phyloP scores from a whole-genome alignment of 2,888 invertebrate species.

The Chouioia cunea region DNA sequence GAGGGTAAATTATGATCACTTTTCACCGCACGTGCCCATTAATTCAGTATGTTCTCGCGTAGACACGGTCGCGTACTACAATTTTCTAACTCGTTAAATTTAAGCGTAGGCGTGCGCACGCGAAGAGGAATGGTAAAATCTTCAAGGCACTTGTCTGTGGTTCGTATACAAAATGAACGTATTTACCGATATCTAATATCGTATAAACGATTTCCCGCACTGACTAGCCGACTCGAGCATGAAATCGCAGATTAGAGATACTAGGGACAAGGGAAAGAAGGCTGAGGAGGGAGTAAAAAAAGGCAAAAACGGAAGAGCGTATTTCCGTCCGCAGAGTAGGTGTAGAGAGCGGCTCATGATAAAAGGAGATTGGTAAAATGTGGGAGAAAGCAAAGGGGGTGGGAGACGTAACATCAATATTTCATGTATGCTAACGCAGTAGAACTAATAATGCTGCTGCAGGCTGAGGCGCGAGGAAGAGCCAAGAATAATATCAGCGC shows the following conservation, averaged over 20 bases:
- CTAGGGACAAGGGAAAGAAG: slow-evolving; percentile 8
- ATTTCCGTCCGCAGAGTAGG: slow-evolving; percentile 15
- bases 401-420: slow-evolving; percentile 67
- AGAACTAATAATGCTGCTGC: slow-evolving; percentile 67
- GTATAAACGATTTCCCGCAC: slow-evolving; percentile 26
- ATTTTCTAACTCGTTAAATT: slow-evolving; percentile 33
- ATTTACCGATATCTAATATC: slow-evolving; percentile 21
- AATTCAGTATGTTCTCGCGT: too few relatives aligned
- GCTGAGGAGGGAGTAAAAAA: background rate
- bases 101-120: background rate
- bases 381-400: background rate
- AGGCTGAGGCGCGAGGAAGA: slow-evolving; percentile 57
- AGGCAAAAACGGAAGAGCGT: background rate
- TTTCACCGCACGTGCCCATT: background rate
- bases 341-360: background rate
- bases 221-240: slow-evolving; percentile 20
- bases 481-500: slow-evolving; percentile 66
- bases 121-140: background rate
- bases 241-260: slow-evolving; percentile 37
- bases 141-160: slow-evolving; percentile 3
- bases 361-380: too few relatives aligned
- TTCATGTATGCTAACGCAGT: slow-evolving; percentile 69
- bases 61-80: background rate
- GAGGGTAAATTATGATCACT: background rate
- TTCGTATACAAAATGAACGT: background rate